phyloP scores from a whole-genome alignment of 1,140 invertebrate species.

The Pogonomyrmex barbatus region DNA sequence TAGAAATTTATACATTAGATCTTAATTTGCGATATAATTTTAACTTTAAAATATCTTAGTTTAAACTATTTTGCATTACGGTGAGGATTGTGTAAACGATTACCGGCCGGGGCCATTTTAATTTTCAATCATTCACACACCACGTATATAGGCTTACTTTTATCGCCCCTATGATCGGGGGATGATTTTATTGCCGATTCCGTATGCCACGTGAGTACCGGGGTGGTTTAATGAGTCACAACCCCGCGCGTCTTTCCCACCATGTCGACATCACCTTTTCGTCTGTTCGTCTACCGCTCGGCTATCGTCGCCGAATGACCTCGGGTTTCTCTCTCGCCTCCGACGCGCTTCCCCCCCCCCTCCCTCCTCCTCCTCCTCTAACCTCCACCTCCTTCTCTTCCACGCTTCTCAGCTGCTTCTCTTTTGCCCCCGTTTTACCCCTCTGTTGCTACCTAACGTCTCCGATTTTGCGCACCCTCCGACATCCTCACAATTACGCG shows the following conservation, averaged over 20 bases:
- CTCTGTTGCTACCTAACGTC: constrained; percentile 67
- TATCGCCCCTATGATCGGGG: constrained; percentile 79
- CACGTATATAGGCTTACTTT: constrained; percentile 62
- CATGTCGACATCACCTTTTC: constrained; percentile 50
- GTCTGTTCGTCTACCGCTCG: constrained; percentile 47
- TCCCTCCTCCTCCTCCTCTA: background rate
- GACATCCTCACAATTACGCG: constrained; percentile 84
- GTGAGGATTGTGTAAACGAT: background rate
- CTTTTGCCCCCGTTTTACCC: constrained; percentile 57
- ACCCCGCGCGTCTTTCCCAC: constrained; percentile 33
- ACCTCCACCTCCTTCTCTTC: constrained; percentile 72
- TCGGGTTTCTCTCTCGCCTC: constrained; percentile 69
- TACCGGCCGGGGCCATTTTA: constrained; percentile 7
- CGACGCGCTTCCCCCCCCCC: background rate
- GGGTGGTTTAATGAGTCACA: constrained; percentile 82
- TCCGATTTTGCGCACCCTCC: constrained; percentile 70
- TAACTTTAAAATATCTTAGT: background rate
- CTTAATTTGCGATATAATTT: background rate
- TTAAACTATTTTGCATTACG: background rate
- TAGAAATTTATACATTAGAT: background rate
- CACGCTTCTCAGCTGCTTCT: constrained; percentile 38
- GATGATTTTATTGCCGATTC: constrained; percentile 83
- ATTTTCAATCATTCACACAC: constrained; percentile 63
- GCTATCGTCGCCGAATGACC: constrained; percentile 65
- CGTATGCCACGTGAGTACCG: constrained; percentile 80